Percentiles rank a stretch among this genome's conserved stretches.
phyloP scores from a whole-genome alignment of 92 coral and sea anemone species.

The Scolanthus callimorphus region DNA sequence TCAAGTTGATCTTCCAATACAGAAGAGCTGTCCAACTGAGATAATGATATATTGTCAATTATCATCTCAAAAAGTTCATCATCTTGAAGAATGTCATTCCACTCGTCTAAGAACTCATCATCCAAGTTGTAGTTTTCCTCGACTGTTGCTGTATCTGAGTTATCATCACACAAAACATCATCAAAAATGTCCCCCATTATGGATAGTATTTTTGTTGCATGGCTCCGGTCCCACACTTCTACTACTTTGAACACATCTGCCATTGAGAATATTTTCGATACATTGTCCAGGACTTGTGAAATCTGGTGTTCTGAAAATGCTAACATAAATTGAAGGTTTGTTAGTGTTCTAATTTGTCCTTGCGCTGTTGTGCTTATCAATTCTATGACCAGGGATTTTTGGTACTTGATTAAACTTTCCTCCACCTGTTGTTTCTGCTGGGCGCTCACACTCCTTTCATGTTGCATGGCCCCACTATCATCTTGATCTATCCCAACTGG shows the following conservation, averaged over 20 bases:
- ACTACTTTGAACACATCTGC: slow-evolving; percentile 38
- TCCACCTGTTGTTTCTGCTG: slow-evolving; percentile 19
- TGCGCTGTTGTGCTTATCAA: slow-evolving; percentile 38
- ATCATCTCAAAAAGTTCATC: slow-evolving; percentile 58
- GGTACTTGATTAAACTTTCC: slow-evolving; percentile 25
- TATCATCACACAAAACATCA: slow-evolving; percentile 7
- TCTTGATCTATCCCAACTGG: no score
- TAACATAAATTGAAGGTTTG: slow-evolving; percentile 35
- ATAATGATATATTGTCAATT: slow-evolving; percentile 28
- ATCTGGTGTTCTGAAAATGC: slow-evolving; percentile 61
- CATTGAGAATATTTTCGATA: slow-evolving; percentile 24
- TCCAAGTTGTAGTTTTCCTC: slow-evolving; percentile 26
- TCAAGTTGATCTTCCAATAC: slow-evolving; percentile 6
- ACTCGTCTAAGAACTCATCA: slow-evolving; percentile 61
- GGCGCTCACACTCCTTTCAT: slow-evolving; percentile 26
- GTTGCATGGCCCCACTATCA: no score
- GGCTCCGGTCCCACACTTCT: slow-evolving; percentile 58
- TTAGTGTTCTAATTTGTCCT: slow-evolving; percentile 47
- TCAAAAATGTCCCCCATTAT: slow-evolving; percentile 18
- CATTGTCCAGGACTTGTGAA: slow-evolving; percentile 37
- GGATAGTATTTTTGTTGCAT: slow-evolving; percentile 39
- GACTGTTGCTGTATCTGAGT: neutral
- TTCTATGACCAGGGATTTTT: slow-evolving; percentile 37
- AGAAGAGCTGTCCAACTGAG: slow-evolving; percentile 9
- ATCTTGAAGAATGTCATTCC: slow-evolving; percentile 63